Base-by-base conservation (phyloP, 1,140 invertebrate genomes). In the Uloborus diversus region DNA sequence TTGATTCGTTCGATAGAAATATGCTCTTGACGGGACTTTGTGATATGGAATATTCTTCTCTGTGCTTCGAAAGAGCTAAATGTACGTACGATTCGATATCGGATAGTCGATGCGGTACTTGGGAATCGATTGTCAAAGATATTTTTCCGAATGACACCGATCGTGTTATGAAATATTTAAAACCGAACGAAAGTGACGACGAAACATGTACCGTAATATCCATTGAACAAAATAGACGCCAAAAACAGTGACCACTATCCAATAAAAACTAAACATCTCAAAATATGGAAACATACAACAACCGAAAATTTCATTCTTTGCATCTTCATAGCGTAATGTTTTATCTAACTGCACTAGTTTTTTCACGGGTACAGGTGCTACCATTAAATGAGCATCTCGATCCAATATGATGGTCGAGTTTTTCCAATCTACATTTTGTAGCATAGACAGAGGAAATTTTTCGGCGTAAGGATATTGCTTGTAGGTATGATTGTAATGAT, bases 1-100 rank as follows among this genome's bases (percentile, higher is more conserved):
- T 56, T 37, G 30, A 70, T 2, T 1, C 1, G 17, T 70, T 57
- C 57, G 68, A 70, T 14, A 49, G 68, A 11, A 70, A 70, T 13
- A 28, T 35, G 17, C 9, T 70, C 4, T 13, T 70, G 0, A 70
- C 68, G 2, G 68, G 23, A 0, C 35, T 70, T 4, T 2, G 5
- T 13, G 30, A 20, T 37, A 17, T 27, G 11, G 25, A 35, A 0
- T 56, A 20, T 53, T 70, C 68, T 27, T 27, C 13, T 1, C 3
- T 1, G 14, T 20, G 17, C 17, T 70, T 30, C 17, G 30, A 70
- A 25, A 17, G 23, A 23, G 68, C 51, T 0, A 17, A 25, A 1
- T 33, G 1, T 1, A 4, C 0, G 3, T 70, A 70, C n/a, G 25
- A 20, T 20, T 0, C 5, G 4, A 11, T 53, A 9, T 1, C 27